Conservation (phyloP, 2,113 vertebrate genomes). For the Scolopax mira region DNA sequence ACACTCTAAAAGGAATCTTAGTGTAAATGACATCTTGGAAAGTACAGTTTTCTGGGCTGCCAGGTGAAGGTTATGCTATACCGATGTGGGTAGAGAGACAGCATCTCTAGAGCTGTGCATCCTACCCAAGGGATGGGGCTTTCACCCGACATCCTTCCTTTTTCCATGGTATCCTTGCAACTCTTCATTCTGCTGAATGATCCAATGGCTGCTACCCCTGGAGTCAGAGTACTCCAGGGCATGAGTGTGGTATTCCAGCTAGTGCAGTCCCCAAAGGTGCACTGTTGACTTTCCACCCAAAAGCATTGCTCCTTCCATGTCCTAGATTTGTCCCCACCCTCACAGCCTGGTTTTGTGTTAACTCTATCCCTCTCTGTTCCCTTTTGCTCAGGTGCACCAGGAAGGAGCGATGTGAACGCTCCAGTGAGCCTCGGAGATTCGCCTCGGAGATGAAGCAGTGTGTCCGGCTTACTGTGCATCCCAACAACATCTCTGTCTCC, state of each 20-base stretch:
- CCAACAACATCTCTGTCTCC: conserved; percentile 98
- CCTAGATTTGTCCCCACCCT: background rate
- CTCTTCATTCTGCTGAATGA: background rate
- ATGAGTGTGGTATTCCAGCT: accelerated
- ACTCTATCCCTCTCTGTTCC: background rate
- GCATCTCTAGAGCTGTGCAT: background rate
- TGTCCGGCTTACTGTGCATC: conserved; percentile 92
- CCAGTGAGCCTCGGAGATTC: conserved; percentile 90
- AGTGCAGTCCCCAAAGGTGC: accelerated
- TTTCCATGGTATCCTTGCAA: background rate
- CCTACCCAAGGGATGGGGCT: background rate
- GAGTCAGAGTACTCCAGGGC: background rate
- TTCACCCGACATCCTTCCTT: background rate
- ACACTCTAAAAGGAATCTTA: background rate
- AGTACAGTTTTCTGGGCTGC: background rate
- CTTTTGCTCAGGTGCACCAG: conserved; percentile 86
- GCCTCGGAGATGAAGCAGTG: conserved; percentile 96
- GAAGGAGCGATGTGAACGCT: conserved; percentile 93
- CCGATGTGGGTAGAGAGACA: too few species aligned
- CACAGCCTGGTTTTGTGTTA: background rate
- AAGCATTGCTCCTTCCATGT: accelerated
- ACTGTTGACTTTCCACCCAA: background rate
- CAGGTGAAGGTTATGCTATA: background rate
- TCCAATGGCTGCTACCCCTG: background rate
- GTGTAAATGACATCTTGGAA: background rate